phyloP scores from a whole-genome alignment of 2,113 vertebrate species.

The Brachypteracias leptosomus region DNA sequence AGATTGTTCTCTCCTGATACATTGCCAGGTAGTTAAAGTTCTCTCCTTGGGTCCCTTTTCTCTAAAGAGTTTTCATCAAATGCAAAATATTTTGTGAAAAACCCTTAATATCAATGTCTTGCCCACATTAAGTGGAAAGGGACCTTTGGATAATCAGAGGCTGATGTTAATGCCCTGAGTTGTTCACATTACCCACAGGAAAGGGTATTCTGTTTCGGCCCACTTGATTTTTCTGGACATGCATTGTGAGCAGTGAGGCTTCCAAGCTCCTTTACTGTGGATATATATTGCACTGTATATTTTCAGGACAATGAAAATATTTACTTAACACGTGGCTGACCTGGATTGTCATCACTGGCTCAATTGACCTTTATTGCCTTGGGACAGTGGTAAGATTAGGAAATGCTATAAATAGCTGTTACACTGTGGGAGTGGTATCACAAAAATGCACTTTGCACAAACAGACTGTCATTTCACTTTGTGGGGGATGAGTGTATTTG shows the following conservation, averaged over 20 bases:
- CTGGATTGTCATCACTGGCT: conserved; percentile 33
- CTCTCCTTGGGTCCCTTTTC: neutral
- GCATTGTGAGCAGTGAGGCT: neutral
- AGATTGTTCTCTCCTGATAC: neutral
- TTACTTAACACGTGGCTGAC: conserved; percentile 47
- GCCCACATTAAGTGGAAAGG: neutral
- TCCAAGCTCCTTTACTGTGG: neutral
- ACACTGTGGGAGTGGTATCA: neutral
- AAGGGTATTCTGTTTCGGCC: neutral
- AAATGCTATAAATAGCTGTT: conserved; percentile 37
- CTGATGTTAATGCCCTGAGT: neutral
- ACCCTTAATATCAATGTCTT: neutral
- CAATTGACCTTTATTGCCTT: conserved; percentile 52
- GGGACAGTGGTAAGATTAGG: conserved; percentile 35
- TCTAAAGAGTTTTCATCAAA: neutral
- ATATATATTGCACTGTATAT: neutral
- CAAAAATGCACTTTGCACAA: conserved; percentile 3
- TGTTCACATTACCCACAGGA: neutral
- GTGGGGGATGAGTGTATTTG: neutral
- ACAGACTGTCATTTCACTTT: neutral
- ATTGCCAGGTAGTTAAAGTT: neutral
- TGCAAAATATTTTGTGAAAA: neutral
- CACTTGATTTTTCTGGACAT: neutral
- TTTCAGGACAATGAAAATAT: conserved; percentile 13
- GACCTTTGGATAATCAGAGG: neutral